phyloP scores from a whole-genome alignment of 2,113 vertebrate species.

The Ammospiza caudacuta region DNA sequence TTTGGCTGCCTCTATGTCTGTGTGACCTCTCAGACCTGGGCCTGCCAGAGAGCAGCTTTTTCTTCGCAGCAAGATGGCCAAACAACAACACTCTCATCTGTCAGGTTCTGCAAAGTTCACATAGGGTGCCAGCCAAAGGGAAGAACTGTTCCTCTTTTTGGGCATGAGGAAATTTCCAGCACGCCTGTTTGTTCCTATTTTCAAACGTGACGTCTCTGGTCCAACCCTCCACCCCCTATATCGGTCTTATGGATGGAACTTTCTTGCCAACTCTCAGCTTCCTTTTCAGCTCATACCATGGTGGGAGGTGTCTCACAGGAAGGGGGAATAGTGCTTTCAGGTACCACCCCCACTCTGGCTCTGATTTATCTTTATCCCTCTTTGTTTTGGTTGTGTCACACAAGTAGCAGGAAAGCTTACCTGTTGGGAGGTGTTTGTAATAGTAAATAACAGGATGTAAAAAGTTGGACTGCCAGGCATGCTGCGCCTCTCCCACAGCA shows the following conservation, averaged over 20 bases:
- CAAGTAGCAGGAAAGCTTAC: conserved; percentile 65
- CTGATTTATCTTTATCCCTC: background rate
- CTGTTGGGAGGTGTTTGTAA: conserved; percentile 87
- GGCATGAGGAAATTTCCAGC: background rate
- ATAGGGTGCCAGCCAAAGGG: background rate
- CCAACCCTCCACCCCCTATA: rapidly evolving
- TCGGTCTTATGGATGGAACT: rapidly evolving
- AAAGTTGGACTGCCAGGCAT: conserved; percentile 94
- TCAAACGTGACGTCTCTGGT: background rate
- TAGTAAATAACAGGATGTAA: conserved; percentile 95
- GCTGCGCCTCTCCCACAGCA: conserved; percentile 86
- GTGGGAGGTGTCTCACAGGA: background rate
- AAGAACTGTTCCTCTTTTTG: background rate
- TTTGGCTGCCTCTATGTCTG: background rate
- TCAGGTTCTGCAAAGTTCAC: background rate
- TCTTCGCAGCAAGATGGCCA: background rate
- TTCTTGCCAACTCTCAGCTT: background rate
- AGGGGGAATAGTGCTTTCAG: background rate
- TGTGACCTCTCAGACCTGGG: background rate
- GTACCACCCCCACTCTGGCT: background rate
- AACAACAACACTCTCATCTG: background rate
- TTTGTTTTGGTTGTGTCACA: background rate
- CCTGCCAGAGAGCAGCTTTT: background rate
- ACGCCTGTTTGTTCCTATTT: background rate
- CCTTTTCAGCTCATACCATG: background rate